Base-by-base conservation (phyloP, 2,113 vertebrate species). In the Notarius lentiginosus region DNA sequence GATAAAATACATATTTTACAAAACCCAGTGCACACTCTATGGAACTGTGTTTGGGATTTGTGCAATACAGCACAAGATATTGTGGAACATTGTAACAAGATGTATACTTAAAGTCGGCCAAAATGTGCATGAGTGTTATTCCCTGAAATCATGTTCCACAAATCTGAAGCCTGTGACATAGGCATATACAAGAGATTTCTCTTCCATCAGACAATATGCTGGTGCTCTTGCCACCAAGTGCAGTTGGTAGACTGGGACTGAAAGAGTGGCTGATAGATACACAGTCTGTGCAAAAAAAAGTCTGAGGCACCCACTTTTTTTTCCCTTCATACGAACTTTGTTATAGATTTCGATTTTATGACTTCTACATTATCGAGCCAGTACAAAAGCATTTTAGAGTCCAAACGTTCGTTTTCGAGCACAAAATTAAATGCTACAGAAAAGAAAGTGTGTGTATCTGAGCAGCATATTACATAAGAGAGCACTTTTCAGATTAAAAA, bases 111-210 rank as follows among this genome's bases (percentile, higher is more conserved):
- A 18, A 9, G 22, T 76, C n/a, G 49, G 49, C 11, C 24, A 27
- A 63, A 56, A 76, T 77, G 10, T 68, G 61, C n/a, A 60, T 24
- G 60, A 86, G 58, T 41, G 76, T 80, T 87, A 81, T 86, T 80
- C 87, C 84, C 86, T 80, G 80, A 85, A 91, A 87, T 77, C 12
- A 70, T 84, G 53, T 88, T 80, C 72, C 73, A 87, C 63, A 79
- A 86, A 75, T 72, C 77, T 82, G 56, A 86, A 84, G 68, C 84
- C 34, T 86, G 63, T 87, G 79, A 87, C 79, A 53, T 20, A 15
- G 51, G 15, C 60, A 65, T 47, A 79, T 72, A 51, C 53, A 76
- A 80, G 65, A 84, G 10, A 87, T 81, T 70, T 80, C 81, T 89
- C 55, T 83, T 77, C 77, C 82, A 79, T 89, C 68, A 81, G 49